Evolutionary conservation across 2,797 vertebrate genomes (phyloP).

Genomic region (Alectoris magna): DNA sequence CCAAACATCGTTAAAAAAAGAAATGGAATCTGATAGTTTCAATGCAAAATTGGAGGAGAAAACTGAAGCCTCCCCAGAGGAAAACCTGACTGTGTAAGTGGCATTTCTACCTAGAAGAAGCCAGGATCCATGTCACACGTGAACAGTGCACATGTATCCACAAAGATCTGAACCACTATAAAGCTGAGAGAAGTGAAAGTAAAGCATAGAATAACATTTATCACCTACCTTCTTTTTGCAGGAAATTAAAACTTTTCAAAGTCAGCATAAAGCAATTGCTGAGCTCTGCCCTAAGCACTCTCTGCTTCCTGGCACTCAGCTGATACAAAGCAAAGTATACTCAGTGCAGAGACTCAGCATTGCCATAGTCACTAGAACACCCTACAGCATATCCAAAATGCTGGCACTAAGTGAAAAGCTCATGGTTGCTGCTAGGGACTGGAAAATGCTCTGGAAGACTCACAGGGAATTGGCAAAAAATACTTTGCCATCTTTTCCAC

Average conservation of each 20-base stretch:
- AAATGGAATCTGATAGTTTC: not conserved
- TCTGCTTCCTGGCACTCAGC: not conserved
- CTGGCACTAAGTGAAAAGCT: not conserved
- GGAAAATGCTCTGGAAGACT: not conserved
- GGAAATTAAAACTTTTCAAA: not conserved
- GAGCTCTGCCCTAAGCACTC: not conserved
- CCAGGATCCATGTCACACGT: not conserved
- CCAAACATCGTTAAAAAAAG: not conserved
- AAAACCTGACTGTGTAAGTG: not conserved
- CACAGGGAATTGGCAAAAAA: not conserved
- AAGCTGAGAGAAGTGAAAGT: not conserved
- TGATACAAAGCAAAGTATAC: rapidly evolving
- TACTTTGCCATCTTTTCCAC: not conserved
- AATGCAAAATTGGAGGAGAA: not conserved
- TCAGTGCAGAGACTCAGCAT: not conserved
- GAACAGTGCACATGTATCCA: not conserved
- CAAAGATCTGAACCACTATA: not conserved
- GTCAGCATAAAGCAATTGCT: not conserved
- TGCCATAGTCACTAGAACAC: not conserved
- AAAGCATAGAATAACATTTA: not conserved
- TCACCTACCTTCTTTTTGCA: not conserved
- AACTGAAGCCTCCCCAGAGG: not conserved
- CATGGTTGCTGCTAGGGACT: not conserved
- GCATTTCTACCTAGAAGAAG: not conserved
- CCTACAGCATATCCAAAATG: not conserved